Conservation (phyloP, 2,113 vertebrate species). For the Hippoglossus stenolepis region DNA sequence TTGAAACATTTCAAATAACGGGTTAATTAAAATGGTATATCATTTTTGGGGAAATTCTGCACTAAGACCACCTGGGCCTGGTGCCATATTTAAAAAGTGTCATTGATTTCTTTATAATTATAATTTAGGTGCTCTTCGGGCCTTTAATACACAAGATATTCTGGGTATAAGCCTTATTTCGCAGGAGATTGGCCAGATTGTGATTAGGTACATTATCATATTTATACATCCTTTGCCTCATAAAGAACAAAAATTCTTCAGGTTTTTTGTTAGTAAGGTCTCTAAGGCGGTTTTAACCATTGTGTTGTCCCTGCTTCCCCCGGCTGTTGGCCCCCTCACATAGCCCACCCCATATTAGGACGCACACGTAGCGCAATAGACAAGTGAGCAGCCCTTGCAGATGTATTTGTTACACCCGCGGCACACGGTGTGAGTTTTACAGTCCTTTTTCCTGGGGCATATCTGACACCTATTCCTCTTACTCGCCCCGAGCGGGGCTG, state of each 20-base stretch:
- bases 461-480: no score
- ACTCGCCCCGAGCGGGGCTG: no score
- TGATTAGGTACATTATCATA: neutral
- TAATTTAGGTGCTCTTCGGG: neutral
- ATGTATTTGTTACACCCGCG: no score
- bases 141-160: conserved; percentile 1
- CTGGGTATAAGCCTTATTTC: neutral
- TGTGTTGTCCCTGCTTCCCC: no score
- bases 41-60: conserved; percentile 18
- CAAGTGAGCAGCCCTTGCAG: no score
- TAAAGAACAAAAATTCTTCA: conserved; percentile 7
- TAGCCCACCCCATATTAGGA: no score
- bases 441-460: no score
- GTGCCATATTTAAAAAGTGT: conserved; percentile 1
- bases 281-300: neutral
- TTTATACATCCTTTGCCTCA: conserved; percentile 5
- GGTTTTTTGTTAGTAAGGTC: neutral
- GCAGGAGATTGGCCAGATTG: neutral
- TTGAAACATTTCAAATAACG: neutral
- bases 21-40: neutral
- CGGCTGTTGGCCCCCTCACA: no score
- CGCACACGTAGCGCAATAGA: no score
- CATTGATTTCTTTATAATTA: neutral
- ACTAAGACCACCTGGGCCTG: neutral
- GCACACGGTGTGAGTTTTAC: no score